Evolutionary conservation across 1,140 invertebrate genomes (phyloP), one percentile per base, ranked within the genome.

Genomic region (Apis dorsata): DNA sequence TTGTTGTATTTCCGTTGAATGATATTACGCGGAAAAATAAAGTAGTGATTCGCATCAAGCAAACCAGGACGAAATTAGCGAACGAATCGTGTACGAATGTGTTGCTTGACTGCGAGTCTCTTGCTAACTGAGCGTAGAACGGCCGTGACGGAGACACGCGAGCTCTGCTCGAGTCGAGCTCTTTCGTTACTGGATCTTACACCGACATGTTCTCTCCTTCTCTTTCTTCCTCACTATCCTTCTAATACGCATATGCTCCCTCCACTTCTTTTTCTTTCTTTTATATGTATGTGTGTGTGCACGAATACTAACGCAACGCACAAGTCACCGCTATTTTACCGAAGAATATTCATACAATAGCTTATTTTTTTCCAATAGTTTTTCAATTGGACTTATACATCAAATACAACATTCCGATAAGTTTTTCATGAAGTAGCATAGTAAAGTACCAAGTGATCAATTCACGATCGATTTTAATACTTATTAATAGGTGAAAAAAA

Each of bases 51-150:
- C 10, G 62, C 59, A 15, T 60, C 62, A 65, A 60, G 10, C 49
- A 44, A n/a, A 69, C 34, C 51, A 21, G 19, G 28, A n/a, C 24
- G 53, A n/a, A 17, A 73, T 53, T 49, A 55, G 19, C 65, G 63
- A 88, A 63, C 76, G n/a, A 62, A 21, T 79, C 68, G 81, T 21
- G n/a, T 44, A 44, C 75, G 49, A 85, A 49, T 63, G 81, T 92
- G 91, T 87, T 91, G 85, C 90, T 86, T 90, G 93, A 91, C 91
- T 91, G 91, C 92, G 91, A 89, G 92, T 92, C 92, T 93, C 92
- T 88, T 92, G 92, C 90, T 91, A 91, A 93, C 93, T 93, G 93
- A 93, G 88, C 88, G 84, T 87, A 83, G 88, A 84, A 72, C 79
- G 81, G 68, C 85, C 68, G 68, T 63, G 80, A 77, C 84, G 85